Evolutionary conservation across 2,888 invertebrate genomes (phyloP).

Genomic region (Philaethria dido): DNA sequence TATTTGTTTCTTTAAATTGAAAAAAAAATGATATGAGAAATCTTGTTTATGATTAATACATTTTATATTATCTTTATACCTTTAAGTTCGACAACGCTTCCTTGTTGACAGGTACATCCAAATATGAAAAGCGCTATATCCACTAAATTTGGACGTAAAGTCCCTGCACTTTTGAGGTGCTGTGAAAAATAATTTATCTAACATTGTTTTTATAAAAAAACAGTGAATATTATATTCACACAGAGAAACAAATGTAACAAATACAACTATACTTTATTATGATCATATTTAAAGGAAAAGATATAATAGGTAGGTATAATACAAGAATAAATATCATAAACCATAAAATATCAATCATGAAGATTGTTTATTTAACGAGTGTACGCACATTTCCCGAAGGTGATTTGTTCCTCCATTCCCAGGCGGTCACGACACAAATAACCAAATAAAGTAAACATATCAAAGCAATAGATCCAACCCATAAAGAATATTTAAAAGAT

Average conservation of each 20-base stretch:
- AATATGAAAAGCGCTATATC: conserved; percentile 83
- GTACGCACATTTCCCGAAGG: conserved; percentile 22
- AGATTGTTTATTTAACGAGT: neutral
- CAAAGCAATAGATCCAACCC: conserved; percentile 82
- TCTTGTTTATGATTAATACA: neutral
- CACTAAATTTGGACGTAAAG: conserved; percentile 67
- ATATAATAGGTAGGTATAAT: too few species aligned
- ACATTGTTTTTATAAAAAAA: neutral
- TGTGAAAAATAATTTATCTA: conserved; percentile 45
- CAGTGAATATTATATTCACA: too few species aligned
- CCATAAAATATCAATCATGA: neutral
- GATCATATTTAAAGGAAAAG: too few species aligned
- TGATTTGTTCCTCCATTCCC: conserved; percentile 63
- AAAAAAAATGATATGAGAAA: too few species aligned
- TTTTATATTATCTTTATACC: conserved; percentile 51
- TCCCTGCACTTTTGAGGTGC: conserved; percentile 58
- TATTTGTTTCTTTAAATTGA: too few species aligned
- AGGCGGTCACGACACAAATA: conserved; percentile 62
- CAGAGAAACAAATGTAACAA: too few species aligned
- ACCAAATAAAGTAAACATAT: conserved; percentile 72
- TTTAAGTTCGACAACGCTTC: conserved; percentile 76
- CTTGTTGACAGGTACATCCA: conserved; percentile 87
- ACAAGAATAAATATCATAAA: neutral
- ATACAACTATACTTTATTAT: too few species aligned
- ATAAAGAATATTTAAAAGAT: conserved; percentile 87